Conservation (phyloP, 1,140 invertebrate species). For the Orchesella cincta region DNA sequence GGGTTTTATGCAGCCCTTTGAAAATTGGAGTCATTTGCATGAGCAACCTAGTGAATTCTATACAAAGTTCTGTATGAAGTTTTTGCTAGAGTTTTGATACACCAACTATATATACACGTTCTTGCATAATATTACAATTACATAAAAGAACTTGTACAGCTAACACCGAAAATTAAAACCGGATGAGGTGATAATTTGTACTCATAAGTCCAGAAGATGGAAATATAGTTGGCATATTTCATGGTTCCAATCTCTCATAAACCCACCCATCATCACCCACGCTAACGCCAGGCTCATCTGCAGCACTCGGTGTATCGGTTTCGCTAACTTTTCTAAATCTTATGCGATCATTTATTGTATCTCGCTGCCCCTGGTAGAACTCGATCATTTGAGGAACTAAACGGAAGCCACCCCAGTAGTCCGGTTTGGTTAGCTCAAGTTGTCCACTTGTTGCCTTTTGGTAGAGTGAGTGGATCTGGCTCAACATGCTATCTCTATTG, state of each 20-base stretch:
- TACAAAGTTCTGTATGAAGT: too few relatives aligned
- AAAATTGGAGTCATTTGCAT: too few relatives aligned
- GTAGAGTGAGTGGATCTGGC: neutral
- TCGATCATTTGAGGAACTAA: constrained; percentile 11
- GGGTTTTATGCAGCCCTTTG: too few relatives aligned
- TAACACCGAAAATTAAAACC: too few relatives aligned
- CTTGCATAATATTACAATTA: too few relatives aligned
- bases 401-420: neutral
- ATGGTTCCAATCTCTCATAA: neutral
- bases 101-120: too few relatives aligned
- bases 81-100: too few relatives aligned
- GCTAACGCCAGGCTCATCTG: neutral
- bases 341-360: constrained; percentile 1
- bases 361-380: constrained; percentile 12
- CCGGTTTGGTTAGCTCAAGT: neutral
- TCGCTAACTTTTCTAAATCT: neutral
- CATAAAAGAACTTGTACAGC: too few relatives aligned
- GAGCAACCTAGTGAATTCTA: too few relatives aligned
- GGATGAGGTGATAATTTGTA: too few relatives aligned
- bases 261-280: neutral
- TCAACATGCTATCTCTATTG: neutral
- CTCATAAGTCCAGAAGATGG: too few relatives aligned
- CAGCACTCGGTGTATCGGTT: neutral
- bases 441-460: neutral
- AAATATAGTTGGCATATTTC: neutral